Evolutionary conservation across 1,140 invertebrate genomes (phyloP), one percentile per base, ranked within the genome.

Genomic region (Plutomurus gul): DNA sequence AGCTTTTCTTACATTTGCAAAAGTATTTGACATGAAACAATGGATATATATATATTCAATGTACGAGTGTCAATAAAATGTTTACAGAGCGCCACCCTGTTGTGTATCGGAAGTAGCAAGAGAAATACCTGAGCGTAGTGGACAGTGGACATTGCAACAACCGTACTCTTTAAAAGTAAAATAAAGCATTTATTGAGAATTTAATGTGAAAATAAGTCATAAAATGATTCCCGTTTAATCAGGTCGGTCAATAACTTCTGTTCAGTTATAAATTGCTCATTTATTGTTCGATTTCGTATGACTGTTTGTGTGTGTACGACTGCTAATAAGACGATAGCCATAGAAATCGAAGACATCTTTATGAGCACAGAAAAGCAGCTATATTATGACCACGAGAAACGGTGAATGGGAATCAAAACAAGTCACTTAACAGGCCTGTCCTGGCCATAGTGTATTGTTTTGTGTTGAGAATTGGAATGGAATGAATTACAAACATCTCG

Each of bases 211-310:
- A 72, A 72, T 72, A 60, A 77, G 76, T 77, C 76, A 60, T 77
- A 78, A 78, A 78, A 78, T 60, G 49, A 36, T 73, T 46, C 72
- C 46, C 43, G 39, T 46, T 27, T 78, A 78, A 78, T 78, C 77
- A 78, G 77, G 77, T 78, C 77, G 77, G 71, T 78, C 77, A 78
- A 78, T 78, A 78, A 74, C 71, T 74, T 78, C 72, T 74, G 27
- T 65, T 65, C 56, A 65, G 56, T 65, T 65, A 65, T 65, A 65
- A 40, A 40, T 72, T 43, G 36, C 39, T 72, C 39, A 40, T 72
- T 40, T 37, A 37, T 71, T 72, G 36, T 37, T 72, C 36, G 36
- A 40, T 20, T 72, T 40, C 20, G 33, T 33, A 18, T 65, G 36
- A 40, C 37, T 71, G 33, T 70, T 27, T 10, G 22, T 40, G 7